Conservation (phyloP, 37 sponge, comb jelly and placozoan species). For the Theonella swinhoei region DNA sequence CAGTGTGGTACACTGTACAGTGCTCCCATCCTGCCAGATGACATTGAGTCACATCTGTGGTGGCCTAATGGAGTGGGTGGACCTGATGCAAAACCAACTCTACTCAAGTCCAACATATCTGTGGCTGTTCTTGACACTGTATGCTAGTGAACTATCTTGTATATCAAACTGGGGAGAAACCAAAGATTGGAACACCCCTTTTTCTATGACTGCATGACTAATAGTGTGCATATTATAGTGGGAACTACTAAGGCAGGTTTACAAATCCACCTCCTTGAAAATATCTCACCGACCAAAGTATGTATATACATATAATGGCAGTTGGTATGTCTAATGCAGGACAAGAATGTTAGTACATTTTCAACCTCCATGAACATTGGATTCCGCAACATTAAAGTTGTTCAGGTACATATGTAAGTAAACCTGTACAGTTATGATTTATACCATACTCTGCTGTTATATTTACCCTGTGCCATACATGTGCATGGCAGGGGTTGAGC, state of each 20-base stretch:
- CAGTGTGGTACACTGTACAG: conserved; percentile 16
- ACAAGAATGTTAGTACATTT: not conserved
- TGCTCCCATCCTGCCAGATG: not conserved
- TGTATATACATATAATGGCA: too few species aligned
- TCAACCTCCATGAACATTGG: conserved; percentile 52
- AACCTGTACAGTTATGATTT: too few species aligned
- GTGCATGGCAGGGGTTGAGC: too few species aligned
- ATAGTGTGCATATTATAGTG: too few species aligned
- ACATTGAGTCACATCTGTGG: conserved; percentile 48
- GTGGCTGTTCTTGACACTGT: not conserved
- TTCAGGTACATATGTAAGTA: conserved; percentile 69
- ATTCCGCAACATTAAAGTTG: conserved; percentile 75
- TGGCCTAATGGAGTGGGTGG: conserved; percentile 37
- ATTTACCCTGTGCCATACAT: too few species aligned
- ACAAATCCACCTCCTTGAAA: too few species aligned
- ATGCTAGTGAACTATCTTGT: not conserved
- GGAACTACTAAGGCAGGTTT: too few species aligned
- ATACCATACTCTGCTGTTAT: too few species aligned
- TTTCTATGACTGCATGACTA: too few species aligned
- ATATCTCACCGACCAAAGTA: too few species aligned
- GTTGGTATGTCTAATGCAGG: not conserved
- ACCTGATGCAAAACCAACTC: conserved; percentile 8
- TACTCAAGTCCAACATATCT: conserved; percentile 2
- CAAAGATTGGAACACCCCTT: too few species aligned
- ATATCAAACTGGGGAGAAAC: too few species aligned